Base-by-base conservation (phyloP, 2,888 invertebrate species). In the Euphydryas editha region DNA sequence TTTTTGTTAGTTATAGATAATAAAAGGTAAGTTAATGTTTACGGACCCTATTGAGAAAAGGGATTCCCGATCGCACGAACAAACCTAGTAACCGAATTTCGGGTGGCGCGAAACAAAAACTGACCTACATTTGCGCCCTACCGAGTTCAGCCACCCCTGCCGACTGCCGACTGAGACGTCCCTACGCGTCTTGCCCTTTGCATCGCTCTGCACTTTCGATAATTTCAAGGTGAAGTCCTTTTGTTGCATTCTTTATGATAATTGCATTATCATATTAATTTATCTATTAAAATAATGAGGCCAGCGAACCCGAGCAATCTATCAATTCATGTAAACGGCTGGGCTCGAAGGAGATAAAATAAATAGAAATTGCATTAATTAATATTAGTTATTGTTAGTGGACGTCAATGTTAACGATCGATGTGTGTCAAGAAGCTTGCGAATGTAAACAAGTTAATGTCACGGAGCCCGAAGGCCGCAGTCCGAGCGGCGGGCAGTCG, bases 51-150 rank as follows among this genome's bases (percentile, higher is more conserved):
- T 79, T 74, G 79, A 59, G 55, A 68, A 42, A 59, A 62, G 54
- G 54, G 65, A 65, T 69, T 69, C 62, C 67, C 66, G 68, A 71
- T 73, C 60, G 63, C 69, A 62, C 65, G 70, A 70, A 65, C 62
- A 62, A 83, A 88, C 89, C 90, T 78, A 92, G 84, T 92, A 91
- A 92, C 92, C 92, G 92, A 92, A 92, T 90, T 92, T 92, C 85
- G 90, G 86, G 82, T 84, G 86, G 86, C 89, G 91, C 90, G 88
- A 89, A 91, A 92, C 92, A 92, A 92, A 92, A 92, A 90, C 90
- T 92, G 92, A 92, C 92, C 92, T 91, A 92, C 87, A 90, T 92
- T 77, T 79, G 86, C 89, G 87, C 91, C 91, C 90, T 84, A 85
- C 82, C 78, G 88, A 85, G 91, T 91, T 92, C 91, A 90, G 78